Evolutionary conservation across 2,888 invertebrate species (phyloP).

Genomic region (Latrodectus elegans): DNA sequence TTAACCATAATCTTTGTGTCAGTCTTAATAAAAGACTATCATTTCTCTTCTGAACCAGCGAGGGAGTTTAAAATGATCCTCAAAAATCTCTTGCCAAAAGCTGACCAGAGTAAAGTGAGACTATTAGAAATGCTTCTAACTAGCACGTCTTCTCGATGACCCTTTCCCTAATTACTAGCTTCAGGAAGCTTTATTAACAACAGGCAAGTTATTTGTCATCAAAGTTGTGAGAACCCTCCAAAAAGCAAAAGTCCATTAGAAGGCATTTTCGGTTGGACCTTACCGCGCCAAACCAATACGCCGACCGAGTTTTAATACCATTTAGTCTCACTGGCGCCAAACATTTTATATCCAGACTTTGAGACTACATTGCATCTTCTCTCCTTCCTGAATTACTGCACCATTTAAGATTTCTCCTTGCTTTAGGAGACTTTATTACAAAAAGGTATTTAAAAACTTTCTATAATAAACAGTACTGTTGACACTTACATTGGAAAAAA

Average conservation of each 20-base stretch:
- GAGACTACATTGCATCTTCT: slow-evolving; percentile 36
- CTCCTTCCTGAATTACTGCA: neutral
- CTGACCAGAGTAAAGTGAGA: neutral
- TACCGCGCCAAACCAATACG: slow-evolving; percentile 56
- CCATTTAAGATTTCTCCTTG: slow-evolving; percentile 16
- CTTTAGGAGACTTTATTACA: slow-evolving; percentile 5
- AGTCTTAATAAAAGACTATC: too few species aligned
- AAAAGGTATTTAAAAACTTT: too few species aligned
- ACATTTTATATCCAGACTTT: slow-evolving; percentile 53
- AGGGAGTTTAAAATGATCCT: too few species aligned
- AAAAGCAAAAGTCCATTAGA: slow-evolving; percentile 52
- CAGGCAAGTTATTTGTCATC: slow-evolving; percentile 43
- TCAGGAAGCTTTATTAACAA: slow-evolving; percentile 49
- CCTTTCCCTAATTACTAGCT: slow-evolving; percentile 29
- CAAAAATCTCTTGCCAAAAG: too few species aligned
- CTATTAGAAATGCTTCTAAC: neutral
- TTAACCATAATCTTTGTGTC: too few species aligned
- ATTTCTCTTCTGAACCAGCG: too few species aligned
- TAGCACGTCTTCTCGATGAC: slow-evolving; percentile 16
- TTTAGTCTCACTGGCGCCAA: slow-evolving; percentile 49
- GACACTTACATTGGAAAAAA: too few species aligned
- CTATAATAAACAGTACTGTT: too few species aligned
- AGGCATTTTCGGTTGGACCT: slow-evolving; percentile 33
- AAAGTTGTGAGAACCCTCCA: neutral
- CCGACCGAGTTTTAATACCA: slow-evolving; percentile 55